Conservation (phyloP, 2,797 vertebrate genomes). For the Neoniphon sammara region DNA sequence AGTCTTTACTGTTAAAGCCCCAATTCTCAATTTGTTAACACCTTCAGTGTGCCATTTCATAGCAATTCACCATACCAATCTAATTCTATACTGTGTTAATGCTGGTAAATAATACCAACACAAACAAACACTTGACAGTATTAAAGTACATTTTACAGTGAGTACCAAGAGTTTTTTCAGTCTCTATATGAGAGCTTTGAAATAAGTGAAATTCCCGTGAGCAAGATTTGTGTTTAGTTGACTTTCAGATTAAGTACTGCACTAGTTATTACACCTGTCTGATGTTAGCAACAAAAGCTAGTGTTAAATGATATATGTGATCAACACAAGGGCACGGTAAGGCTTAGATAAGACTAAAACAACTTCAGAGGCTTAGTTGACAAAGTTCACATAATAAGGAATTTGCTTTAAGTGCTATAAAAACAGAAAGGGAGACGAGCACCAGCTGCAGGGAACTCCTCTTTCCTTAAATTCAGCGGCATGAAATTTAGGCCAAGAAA, state of each 20-base stretch:
- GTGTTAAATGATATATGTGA: slow-evolving; percentile 20
- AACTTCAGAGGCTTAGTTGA: slow-evolving; percentile 35
- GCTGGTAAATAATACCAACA: slow-evolving; percentile 31
- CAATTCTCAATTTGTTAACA: slow-evolving; percentile 17
- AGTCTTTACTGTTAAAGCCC: slow-evolving; percentile 22
- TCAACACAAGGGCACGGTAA: slow-evolving; percentile 43
- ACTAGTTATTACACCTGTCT: slow-evolving; percentile 9
- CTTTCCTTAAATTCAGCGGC: slow-evolving; percentile 31
- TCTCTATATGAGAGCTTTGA: neutral
- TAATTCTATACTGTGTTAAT: slow-evolving; percentile 17
- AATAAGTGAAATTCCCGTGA: slow-evolving; percentile 2
- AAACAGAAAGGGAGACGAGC: slow-evolving; percentile 47
- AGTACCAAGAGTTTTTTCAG: slow-evolving; percentile 28
- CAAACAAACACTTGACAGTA: slow-evolving; percentile 24
- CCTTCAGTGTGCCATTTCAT: neutral
- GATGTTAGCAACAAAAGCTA: slow-evolving; percentile 26
- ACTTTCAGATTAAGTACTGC: slow-evolving; percentile 17
- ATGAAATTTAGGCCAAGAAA: slow-evolving; percentile 34
- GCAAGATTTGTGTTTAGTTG: slow-evolving; percentile 2
- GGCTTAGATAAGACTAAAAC: slow-evolving; percentile 32
- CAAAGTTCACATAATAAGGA: slow-evolving; percentile 17
- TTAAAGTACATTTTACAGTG: slow-evolving; percentile 26
- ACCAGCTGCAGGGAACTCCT: slow-evolving; percentile 37
- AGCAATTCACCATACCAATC: slow-evolving; percentile 3
- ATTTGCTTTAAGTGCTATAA: slow-evolving; percentile 52